Evolutionary conservation across 2,113 vertebrate genomes (phyloP).

Genomic region (Tetrax tetrax): DNA sequence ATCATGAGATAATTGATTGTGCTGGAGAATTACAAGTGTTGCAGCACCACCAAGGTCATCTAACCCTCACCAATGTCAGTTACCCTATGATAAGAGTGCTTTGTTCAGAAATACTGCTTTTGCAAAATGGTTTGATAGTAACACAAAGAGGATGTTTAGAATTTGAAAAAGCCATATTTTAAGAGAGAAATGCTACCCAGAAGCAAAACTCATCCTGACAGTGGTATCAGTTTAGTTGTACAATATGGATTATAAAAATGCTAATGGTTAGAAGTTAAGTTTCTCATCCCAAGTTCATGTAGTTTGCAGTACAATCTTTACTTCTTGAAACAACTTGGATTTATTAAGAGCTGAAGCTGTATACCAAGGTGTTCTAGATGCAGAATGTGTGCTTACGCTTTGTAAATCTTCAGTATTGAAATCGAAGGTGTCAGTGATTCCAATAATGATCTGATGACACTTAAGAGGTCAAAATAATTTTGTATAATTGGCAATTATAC

Average conservation of each 20-base stretch:
- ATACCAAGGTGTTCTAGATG: background rate
- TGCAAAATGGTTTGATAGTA: background rate
- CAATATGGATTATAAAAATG: background rate
- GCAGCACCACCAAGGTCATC: constrained; percentile 28
- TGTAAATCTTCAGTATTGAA: background rate
- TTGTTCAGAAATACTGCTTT: constrained; percentile 15
- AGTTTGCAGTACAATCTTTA: background rate
- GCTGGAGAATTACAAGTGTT: constrained; percentile 43
- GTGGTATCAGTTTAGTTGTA: background rate
- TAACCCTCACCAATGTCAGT: background rate
- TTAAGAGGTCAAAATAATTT: background rate
- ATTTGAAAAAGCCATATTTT: background rate
- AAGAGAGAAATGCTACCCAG: background rate
- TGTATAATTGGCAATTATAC: background rate
- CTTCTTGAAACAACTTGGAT: background rate
- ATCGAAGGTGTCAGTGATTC: background rate
- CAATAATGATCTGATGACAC: background rate
- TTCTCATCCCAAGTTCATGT: background rate
- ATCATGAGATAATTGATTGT: constrained; percentile 28
- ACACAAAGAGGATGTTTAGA: background rate
- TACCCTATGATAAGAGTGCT: background rate
- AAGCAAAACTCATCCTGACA: background rate
- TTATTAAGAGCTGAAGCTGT: background rate
- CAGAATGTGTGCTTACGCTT: background rate
- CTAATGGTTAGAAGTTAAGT: background rate